A percentile compares a stretch with the other conserved stretches of the same genome.
phyloP scores from a whole-genome alignment of 1,140 invertebrate species.

The Rhizoglyphus robini region DNA sequence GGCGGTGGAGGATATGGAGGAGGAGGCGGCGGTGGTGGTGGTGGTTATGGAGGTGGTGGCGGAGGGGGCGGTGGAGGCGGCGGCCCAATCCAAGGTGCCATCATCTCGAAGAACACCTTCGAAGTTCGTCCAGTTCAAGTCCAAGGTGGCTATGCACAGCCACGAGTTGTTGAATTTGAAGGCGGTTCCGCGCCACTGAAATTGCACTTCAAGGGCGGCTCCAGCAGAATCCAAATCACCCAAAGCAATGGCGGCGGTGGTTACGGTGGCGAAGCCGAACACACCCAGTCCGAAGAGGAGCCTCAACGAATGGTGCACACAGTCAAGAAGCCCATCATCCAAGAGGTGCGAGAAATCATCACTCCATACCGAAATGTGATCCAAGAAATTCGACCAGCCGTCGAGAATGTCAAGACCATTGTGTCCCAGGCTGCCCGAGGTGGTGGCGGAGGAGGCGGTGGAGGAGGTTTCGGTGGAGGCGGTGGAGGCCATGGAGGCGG shows the following conservation, averaged over 20 bases:
- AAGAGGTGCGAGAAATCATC: no score
- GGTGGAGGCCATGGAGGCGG: not conserved
- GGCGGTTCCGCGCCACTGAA: constrained; percentile 11
- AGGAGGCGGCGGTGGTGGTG: not conserved
- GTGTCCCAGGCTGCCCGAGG: not conserved
- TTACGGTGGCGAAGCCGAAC: not conserved
- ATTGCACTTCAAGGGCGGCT: constrained; percentile 6
- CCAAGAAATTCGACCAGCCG: not conserved
- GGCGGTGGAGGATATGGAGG: constrained; percentile 6
- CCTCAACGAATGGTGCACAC: constrained; percentile 15
- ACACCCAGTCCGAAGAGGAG: constrained; percentile 11
- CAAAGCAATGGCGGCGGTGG: not conserved
- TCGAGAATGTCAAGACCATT: not conserved
- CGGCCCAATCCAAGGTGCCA: constrained; percentile 13
- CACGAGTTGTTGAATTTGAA: constrained; percentile 16
- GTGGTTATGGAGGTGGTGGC: not conserved
- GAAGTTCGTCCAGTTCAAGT: constrained; percentile 12
- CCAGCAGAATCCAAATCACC: not conserved
- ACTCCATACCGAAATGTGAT: constrained; percentile 5
- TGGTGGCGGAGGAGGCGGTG: not conserved
- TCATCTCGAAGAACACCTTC: constrained; percentile 2
- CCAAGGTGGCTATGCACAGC: not conserved
- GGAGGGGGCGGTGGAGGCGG: constrained; percentile 11
- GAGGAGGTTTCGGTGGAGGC: no score
- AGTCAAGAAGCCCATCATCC: constrained; percentile 1